Evolutionary conservation across 2,797 vertebrate species (phyloP).

Genomic region (Tangara arthus): DNA sequence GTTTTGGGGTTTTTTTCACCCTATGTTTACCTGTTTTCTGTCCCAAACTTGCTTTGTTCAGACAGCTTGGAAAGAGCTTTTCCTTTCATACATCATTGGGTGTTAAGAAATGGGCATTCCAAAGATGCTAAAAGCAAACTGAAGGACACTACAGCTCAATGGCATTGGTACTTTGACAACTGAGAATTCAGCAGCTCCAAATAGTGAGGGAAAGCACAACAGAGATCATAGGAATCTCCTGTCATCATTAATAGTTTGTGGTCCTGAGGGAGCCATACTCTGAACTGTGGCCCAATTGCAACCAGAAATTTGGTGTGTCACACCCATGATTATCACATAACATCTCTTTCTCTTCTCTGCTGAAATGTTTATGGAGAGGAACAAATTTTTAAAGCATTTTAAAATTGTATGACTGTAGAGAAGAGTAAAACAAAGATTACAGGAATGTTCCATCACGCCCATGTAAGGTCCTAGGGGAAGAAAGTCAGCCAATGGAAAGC

Average conservation of each 20-base stretch:
- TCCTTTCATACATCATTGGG: neutral
- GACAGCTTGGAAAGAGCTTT: neutral
- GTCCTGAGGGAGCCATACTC: neutral
- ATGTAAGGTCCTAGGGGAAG: neutral
- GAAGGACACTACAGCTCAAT: neutral
- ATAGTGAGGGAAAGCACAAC: neutral
- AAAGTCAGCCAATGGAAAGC: neutral
- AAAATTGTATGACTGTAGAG: neutral
- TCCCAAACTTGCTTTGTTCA: neutral
- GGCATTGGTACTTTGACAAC: neutral
- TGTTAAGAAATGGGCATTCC: neutral
- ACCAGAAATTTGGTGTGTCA: neutral
- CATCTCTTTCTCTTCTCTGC: neutral
- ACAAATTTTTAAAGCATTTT: neutral
- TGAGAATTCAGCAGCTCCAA: neutral
- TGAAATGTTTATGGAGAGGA: neutral
- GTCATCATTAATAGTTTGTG: neutral
- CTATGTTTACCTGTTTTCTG: neutral
- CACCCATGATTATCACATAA: neutral
- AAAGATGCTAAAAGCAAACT: neutral
- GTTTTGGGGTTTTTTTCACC: rapidly evolving
- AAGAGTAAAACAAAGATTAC: neutral
- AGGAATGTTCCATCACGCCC: neutral
- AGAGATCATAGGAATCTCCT: neutral
- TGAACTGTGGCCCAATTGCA: neutral